These are phyloP conservation scores for Colostygia pectinataria DNA, from an alignment of 2,888 invertebrate species.

Conservation along the genomic window DNA sequence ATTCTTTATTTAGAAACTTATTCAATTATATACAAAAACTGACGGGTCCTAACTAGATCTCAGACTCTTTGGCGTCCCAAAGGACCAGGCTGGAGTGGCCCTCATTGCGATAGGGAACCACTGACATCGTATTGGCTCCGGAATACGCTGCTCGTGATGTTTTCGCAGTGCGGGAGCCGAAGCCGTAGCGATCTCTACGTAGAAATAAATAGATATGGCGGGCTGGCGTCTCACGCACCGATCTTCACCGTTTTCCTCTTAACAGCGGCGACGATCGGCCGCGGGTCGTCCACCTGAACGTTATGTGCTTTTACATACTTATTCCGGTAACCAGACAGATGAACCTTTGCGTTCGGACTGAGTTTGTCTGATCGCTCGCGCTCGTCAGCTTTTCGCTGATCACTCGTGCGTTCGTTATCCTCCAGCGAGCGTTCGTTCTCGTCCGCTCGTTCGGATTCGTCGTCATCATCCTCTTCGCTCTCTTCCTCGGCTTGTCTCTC, in stretches of 20 bases:
- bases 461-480: constrained; percentile 31
- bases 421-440: constrained; percentile 37
- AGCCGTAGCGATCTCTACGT: constrained; percentile 28
- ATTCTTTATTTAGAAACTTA: constrained; percentile 79
- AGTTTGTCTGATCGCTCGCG: constrained; percentile 46
- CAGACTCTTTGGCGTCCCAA: constrained; percentile 37
- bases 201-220: constrained; percentile 75
- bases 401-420: constrained; percentile 41
- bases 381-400: constrained; percentile 43
- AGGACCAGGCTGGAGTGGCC: too few relatives aligned
- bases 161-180: constrained; percentile 17
- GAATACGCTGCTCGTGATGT: background rate
- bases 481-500: constrained; percentile 36
- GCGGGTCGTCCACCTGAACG: constrained; percentile 61
- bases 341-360: constrained; percentile 35
- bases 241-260: constrained; percentile 39
- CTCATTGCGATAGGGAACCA: too few relatives aligned
- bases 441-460: constrained; percentile 40
- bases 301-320: constrained; percentile 60
- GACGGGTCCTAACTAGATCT: constrained; percentile 59
- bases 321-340: constrained; percentile 42
- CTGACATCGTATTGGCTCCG: too few relatives aligned
- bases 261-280: constrained; percentile 37
- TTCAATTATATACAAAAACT: constrained; percentile 73
- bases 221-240: constrained; percentile 42